A percentile compares a stretch with the other conserved stretches of the same genome.
Evolutionary conservation across 2,888 invertebrate species (phyloP).

Genomic region (Brachyptera risi): DNA sequence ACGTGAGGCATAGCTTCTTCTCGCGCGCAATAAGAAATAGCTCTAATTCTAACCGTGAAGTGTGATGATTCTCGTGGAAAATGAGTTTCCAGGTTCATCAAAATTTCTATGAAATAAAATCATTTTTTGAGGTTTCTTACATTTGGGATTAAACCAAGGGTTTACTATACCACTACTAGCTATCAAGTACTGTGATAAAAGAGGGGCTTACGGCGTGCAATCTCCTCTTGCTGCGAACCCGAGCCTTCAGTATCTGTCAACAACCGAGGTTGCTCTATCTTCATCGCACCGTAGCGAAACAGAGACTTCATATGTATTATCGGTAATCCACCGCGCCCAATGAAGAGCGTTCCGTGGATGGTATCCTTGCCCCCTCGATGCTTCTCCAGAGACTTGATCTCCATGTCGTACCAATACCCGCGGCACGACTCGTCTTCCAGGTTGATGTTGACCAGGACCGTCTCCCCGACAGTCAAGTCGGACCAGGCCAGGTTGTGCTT

Average conservation of each 20-base stretch:
- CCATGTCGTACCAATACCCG: conserved; percentile 65
- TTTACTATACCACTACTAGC: too few species aligned
- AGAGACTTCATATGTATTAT: conserved; percentile 57
- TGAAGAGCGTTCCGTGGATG: conserved; percentile 20
- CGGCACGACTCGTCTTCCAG: conserved; percentile 60
- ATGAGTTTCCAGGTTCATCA: too few species aligned
- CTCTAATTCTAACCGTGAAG: too few species aligned
- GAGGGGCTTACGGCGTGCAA: too few species aligned
- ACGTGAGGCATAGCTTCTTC: too few species aligned
- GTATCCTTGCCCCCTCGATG: conserved; percentile 46
- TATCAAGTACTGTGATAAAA: too few species aligned
- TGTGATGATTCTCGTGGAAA: too few species aligned
- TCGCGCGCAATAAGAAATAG: too few species aligned
- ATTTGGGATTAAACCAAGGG: too few species aligned
- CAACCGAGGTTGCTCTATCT: conserved; percentile 55
- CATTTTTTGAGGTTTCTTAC: too few species aligned
- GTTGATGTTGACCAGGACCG: conserved; percentile 71
- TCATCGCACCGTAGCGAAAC: conserved; percentile 61
- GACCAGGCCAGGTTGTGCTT: conserved; percentile 50
- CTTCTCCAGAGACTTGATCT: conserved; percentile 56
- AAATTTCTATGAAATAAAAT: too few species aligned
- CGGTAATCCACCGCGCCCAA: conserved; percentile 46
- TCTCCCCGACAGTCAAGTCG: conserved; percentile 56
- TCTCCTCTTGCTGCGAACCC: too few species aligned
- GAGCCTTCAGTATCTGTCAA: conserved; percentile 47